phyloP scores from a whole-genome alignment of 2,113 vertebrate species.

The Alces alces region DNA sequence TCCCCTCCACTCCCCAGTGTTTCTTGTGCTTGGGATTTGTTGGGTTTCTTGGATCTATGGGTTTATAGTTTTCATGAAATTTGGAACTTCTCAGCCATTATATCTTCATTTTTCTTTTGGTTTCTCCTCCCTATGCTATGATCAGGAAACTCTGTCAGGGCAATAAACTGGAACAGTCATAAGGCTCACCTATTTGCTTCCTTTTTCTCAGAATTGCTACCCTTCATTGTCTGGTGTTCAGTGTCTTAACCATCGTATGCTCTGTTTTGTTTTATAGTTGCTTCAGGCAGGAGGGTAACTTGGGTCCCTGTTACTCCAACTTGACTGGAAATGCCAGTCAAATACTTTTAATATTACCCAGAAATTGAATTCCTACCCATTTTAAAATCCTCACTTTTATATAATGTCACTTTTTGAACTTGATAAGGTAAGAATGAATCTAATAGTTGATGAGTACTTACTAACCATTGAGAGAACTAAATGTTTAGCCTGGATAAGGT shows the following conservation, averaged over 20 bases:
- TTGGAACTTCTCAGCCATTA: background rate
- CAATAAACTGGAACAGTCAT: background rate
- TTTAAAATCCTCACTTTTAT: slow-evolving; percentile 2
- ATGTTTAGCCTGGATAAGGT: background rate
- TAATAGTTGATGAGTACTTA: background rate
- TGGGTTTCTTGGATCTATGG: background rate
- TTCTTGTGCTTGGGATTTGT: background rate
- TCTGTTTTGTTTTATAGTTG: background rate
- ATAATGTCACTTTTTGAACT: background rate
- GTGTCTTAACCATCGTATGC: background rate
- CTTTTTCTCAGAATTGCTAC: background rate
- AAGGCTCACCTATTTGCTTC: background rate
- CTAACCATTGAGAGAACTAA: background rate
- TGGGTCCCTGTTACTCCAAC: background rate
- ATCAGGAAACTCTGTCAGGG: background rate
- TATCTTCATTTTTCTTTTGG: background rate
- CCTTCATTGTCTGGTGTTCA: background rate
- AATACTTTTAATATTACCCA: background rate
- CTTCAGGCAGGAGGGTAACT: background rate
- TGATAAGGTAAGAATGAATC: background rate
- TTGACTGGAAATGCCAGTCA: background rate
- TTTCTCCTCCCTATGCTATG: background rate
- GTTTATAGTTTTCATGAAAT: background rate
- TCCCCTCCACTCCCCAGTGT: accelerated
- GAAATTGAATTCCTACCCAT: background rate